Base-by-base conservation (phyloP, 1,140 invertebrate species). In the Cecropterus lyciades region DNA sequence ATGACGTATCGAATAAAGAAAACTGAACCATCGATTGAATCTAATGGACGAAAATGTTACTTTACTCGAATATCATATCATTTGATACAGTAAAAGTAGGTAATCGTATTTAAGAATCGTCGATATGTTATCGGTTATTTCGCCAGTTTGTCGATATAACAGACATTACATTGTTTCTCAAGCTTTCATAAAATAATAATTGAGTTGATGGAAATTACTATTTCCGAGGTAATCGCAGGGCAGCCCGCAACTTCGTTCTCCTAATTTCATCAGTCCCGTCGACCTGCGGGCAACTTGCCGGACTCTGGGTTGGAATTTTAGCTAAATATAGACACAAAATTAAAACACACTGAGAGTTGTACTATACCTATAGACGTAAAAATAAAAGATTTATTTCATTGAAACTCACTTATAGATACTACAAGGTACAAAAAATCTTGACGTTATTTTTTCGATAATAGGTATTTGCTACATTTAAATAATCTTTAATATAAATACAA, bases 211-310 rank as follows among this genome's bases (percentile, higher is more conserved):
- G 52, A 65, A 52, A 70, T 70, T 46, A 57, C 63, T 55, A 70
- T 65, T 60, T 51, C 59, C 53, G 43, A 46, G 63, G 63, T 77
- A 72, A 81, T 79, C 68, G 67, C 69, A 60, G 66, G 53, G 55
- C 49, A 46, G 45, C 43, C 42, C 57, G 48, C 75, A 80, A 80
- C 72, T 66, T 79, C 67, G 72, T 82, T 73, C 16, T 15, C 30
- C 55, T 82, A 82, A 82, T 82, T 69, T 75, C 56, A 76, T 80
- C 60, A 63, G 45, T 15, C 56, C 40, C 56, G 52, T 16, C 20
- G 33, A 49, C 52, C 55, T 55, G 62, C 53, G 55, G 67, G 62
- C 62, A 13, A 52, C 55, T 65, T 48, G 27, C 55, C 49, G 67
- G 55, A 46, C 66, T 17, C 37, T 55, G 9, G 11, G 9, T 40